Evolutionary conservation across 2,797 vertebrate genomes (phyloP).

Genomic region (Sus cebifrons): DNA sequence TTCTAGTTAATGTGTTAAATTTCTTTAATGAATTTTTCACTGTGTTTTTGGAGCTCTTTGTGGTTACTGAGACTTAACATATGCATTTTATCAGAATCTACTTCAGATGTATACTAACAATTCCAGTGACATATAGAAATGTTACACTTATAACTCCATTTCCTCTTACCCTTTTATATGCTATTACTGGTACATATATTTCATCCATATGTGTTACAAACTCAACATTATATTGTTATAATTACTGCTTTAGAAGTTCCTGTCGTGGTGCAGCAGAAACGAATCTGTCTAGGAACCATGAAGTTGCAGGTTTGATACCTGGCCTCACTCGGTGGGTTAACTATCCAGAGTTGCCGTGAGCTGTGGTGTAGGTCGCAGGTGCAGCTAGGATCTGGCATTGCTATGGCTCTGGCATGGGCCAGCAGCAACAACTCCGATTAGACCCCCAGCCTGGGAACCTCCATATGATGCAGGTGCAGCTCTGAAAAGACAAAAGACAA

Average conservation of each 20-base stretch:
- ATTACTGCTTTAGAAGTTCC: neutral
- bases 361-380: too few relatives aligned
- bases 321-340: too few relatives aligned
- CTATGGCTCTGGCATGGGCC: too few relatives aligned
- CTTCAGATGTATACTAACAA: neutral
- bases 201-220: neutral
- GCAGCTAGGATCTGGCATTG: too few relatives aligned
- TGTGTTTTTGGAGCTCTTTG: neutral
- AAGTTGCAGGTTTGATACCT: too few relatives aligned
- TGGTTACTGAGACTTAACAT: neutral
- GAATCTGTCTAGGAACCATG: too few relatives aligned
- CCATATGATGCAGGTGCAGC: too few relatives aligned
- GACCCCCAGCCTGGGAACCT: too few relatives aligned
- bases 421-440: too few relatives aligned
- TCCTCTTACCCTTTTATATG: neutral
- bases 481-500: too few relatives aligned
- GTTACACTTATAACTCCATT: neutral
- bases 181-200: neutral
- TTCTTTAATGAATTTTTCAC: neutral
- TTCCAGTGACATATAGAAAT: conserved; percentile 31
- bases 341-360: too few relatives aligned
- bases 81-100: neutral
- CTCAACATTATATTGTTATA: neutral
- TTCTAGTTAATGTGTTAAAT: neutral
- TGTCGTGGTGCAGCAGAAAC: too few relatives aligned